phyloP scores from a whole-genome alignment of 2,113 vertebrate genomes.

The Osmerus eperlanus region DNA sequence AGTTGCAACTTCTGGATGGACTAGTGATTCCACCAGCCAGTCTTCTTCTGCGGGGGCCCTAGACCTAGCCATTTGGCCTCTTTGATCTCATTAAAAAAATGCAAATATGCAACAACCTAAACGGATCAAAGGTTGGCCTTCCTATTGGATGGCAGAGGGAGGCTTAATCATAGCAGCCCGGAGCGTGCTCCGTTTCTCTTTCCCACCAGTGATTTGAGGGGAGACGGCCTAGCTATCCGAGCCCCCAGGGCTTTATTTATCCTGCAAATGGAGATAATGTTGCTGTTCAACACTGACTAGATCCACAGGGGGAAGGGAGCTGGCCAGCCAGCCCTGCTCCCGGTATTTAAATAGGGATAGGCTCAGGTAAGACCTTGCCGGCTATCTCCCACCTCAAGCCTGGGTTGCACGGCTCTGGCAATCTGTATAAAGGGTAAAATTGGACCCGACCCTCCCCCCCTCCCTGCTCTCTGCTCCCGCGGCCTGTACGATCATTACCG shows the following conservation, averaged over 20 bases:
- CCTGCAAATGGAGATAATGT: conserved; percentile 74
- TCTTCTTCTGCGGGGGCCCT: conserved; percentile 36
- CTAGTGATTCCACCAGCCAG: neutral
- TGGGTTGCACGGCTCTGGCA: conserved; percentile 50
- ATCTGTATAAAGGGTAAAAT: conserved; percentile 66
- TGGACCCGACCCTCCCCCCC: conserved; percentile 47
- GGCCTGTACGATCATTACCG: conserved; percentile 55
- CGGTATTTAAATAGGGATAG: conserved; percentile 70
- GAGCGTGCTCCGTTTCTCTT: conserved; percentile 57
- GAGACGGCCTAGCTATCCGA: conserved; percentile 32
- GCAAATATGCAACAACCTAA: conserved; percentile 74
- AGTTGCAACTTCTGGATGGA: conserved; percentile 52
- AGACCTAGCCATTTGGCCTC: conserved; percentile 61
- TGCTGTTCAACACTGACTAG: conserved; percentile 63
- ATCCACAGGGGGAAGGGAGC: conserved; percentile 21
- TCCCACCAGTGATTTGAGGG: conserved; percentile 70
- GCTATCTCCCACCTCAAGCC: conserved; percentile 64
- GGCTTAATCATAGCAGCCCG: conserved; percentile 70
- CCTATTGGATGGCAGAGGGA: conserved; percentile 61
- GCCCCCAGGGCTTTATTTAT: conserved; percentile 74
- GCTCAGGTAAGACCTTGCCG: conserved; percentile 55
- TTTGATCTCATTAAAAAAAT: conserved; percentile 79
- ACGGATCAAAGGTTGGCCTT: conserved; percentile 78
- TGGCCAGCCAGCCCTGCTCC: conserved; percentile 52
- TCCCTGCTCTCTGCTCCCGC: conserved; percentile 45